Evolutionary conservation across 1,140 invertebrate genomes (phyloP).

Genomic region (Mesaphorura yosii): DNA sequence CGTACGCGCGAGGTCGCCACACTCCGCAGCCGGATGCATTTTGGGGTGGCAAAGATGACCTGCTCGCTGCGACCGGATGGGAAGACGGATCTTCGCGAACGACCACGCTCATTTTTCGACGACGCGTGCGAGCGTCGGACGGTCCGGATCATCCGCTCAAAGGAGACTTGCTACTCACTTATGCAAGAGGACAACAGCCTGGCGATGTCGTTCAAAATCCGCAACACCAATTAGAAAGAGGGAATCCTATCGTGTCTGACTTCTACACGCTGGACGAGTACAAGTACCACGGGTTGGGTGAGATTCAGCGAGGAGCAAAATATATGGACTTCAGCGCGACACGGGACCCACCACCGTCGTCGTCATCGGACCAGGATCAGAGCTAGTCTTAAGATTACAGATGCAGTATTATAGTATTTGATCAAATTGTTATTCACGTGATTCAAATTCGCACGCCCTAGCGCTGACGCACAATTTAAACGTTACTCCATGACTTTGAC

Average conservation of each 20-base stretch:
- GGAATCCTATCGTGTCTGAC: conserved; percentile 49
- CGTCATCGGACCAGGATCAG: too few species aligned
- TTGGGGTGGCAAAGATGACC: conserved; percentile 77
- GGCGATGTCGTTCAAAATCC: conserved; percentile 59
- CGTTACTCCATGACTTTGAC: too few species aligned
- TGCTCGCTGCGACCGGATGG: conserved; percentile 74
- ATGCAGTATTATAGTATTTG: too few species aligned
- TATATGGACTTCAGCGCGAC: conserved; percentile 24
- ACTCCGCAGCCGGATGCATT: conserved; percentile 71
- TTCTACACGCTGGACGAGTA: conserved; percentile 81
- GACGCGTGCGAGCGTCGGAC: conserved; percentile 48
- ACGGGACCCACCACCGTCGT: conserved; percentile 47
- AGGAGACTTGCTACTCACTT: conserved; percentile 72
- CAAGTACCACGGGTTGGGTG: conserved; percentile 77
- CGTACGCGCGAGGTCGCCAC: conserved; percentile 72
- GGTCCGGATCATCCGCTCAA: conserved; percentile 24
- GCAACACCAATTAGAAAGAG: conserved; percentile 51
- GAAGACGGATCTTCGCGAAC: conserved; percentile 76
- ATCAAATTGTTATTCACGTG: too few species aligned
- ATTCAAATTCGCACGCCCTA: too few species aligned
- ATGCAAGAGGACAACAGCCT: conserved; percentile 74
- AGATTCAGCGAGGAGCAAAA: conserved; percentile 55
- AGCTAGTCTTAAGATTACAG: too few species aligned
- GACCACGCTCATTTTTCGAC: conserved; percentile 79
- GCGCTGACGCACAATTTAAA: too few species aligned